Base-by-base conservation (phyloP, 2,113 vertebrate genomes). In the Scomber scombrus region DNA sequence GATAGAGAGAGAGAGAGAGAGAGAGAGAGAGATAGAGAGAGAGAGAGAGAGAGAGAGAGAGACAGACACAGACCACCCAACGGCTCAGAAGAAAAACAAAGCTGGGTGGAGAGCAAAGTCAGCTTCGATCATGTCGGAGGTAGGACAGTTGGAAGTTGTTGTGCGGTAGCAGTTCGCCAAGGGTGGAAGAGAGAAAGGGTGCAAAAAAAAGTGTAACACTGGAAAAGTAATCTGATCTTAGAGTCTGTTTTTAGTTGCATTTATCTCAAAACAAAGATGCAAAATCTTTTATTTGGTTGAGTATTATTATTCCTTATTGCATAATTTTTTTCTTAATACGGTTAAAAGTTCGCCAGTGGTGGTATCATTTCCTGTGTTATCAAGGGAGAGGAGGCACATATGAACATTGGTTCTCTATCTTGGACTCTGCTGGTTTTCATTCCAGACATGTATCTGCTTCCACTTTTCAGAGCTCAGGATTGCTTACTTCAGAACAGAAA, bases 1-100 rank as follows among this genome's bases (percentile, higher is more conserved):
- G 85, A 58, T 55, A 81, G 23, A n/a, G 43, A 69, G 75, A 54
- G 52, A 64, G 40, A 65, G 49, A 81, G 66, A 82, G 49, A 78
- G 66, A 82, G 78, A 69, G 49, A 67, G 67, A 80, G 70, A 76
- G 81, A n/a, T n/a, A 80, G 85, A 58, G 58, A 81, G 23, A n/a
- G 43, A 69, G 75, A 54, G 52, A 64, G 40, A 65, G 49, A 81
- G 66, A 82, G 49, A 78, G 66, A 82, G 78, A 69, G 49, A 67
- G 67, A 80, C 67, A 76, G 81, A 84, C 84, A 82, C 0, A 75
- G 89, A 95, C 93, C 93, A 93, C 90, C 91, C 92, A 94, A 92
- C 85, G 81, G 86, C 78, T 85, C 78, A 55, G 26, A 90, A 90
- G 89, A 92, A 89, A 91, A 92, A 93, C 80, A 93, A 88, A 89